These are phyloP conservation scores for Calephelis nemesis DNA, from an alignment of 1,140 invertebrate genomes.

Conservation along the genomic window DNA sequence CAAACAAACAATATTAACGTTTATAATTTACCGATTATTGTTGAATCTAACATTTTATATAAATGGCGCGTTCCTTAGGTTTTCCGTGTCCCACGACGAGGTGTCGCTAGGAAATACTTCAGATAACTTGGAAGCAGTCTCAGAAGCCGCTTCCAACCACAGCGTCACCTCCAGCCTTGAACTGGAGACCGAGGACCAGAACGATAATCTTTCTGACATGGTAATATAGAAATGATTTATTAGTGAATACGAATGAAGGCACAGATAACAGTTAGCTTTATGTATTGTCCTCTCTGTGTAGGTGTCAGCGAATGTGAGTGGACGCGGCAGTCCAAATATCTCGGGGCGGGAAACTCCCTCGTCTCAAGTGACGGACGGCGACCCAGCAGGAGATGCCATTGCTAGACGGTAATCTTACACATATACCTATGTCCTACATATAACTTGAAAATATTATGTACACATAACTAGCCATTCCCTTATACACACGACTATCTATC, in stretches of 20 bases:
- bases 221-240: conserved; percentile 48
- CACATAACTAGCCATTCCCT: too few species aligned
- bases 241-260: too few species aligned
- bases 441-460: too few species aligned
- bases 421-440: too few species aligned
- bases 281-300: conserved; percentile 81
- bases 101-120: conserved; percentile 92
- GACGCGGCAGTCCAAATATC: conserved; percentile 88
- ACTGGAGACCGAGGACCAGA: conserved; percentile 90
- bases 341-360: conserved; percentile 96
- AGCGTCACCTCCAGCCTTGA: conserved; percentile 96
- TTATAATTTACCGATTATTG: too few species aligned
- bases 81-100: conserved; percentile 94
- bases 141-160: conserved; percentile 96
- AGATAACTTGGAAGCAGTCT: conserved; percentile 96
- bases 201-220: conserved; percentile 97
- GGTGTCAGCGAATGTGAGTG: conserved; percentile 97
- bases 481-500: too few species aligned
- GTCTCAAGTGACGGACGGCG: conserved; percentile 93
- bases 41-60: background rate
- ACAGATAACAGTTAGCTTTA: too few species aligned
- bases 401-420: conserved; percentile 42
- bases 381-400: conserved; percentile 71
- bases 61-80: conserved; percentile 69
- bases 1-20: too few species aligned